Percentiles rank a stretch among this genome's conserved stretches.
Conservation (phyloP, 2,113 vertebrate species). For the Sphaerodactylus townsendi region DNA sequence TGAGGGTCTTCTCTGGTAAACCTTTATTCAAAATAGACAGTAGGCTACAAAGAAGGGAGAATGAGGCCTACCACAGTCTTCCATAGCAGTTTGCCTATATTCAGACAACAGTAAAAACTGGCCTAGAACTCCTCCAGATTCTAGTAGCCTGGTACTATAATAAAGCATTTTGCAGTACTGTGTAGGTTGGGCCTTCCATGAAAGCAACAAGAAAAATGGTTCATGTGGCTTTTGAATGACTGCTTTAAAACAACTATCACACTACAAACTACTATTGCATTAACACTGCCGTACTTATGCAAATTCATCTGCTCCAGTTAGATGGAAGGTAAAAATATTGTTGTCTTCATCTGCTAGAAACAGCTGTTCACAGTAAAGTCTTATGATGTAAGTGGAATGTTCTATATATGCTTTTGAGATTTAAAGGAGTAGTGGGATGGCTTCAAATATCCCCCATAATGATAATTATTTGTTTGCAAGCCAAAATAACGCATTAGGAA, state of each 20-base stretch:
- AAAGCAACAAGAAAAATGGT: neutral
- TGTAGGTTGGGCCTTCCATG: neutral
- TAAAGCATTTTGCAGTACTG: neutral
- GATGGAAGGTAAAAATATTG: neutral
- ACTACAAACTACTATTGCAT: neutral
- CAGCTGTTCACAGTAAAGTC: neutral
- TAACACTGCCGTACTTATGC: neutral
- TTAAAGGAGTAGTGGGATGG: slow-evolving; percentile 41
- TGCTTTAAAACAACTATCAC: too few species aligned
- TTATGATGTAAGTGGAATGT: slow-evolving; percentile 6
- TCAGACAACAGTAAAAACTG: too few species aligned
- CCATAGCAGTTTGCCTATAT: too few species aligned
- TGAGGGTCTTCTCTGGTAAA: too few species aligned
- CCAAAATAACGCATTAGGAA: neutral
- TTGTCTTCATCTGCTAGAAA: neutral
- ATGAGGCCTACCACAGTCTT: too few species aligned
- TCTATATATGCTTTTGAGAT: neutral
- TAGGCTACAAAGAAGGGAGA: too few species aligned
- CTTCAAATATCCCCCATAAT: slow-evolving; percentile 51
- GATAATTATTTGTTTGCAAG: neutral
- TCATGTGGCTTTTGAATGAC: neutral
- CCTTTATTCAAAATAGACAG: too few species aligned
- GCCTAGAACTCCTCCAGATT: too few species aligned
- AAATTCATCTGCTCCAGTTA: neutral
- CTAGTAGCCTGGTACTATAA: too few species aligned